phyloP scores from a whole-genome alignment of 2,113 vertebrate species.

The Hemicordylus capensis region DNA sequence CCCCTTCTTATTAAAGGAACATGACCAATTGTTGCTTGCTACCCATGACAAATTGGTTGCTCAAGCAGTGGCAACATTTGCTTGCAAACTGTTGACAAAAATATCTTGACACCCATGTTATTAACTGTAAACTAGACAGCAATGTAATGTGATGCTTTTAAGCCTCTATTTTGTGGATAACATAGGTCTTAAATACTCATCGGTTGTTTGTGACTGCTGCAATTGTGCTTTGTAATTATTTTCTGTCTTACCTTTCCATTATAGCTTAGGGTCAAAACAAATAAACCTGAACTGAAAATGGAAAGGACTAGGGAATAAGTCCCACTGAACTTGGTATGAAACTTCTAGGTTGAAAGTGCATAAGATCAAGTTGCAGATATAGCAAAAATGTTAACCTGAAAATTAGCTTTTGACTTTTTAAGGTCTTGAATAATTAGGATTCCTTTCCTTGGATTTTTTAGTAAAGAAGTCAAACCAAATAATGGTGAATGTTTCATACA shows the following conservation, averaged over 20 bases:
- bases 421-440: neutral
- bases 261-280: neutral
- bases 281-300: neutral
- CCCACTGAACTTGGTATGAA: neutral
- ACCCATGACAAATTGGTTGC: neutral
- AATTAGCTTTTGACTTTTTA: neutral
- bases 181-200: neutral
- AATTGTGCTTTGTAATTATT: neutral
- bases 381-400: neutral
- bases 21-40: neutral
- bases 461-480: neutral
- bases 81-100: neutral
- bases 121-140: neutral
- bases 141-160: neutral
- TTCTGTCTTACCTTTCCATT: neutral
- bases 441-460: neutral
- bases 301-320: neutral
- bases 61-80: neutral
- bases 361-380: too few species aligned
- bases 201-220: neutral
- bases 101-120: neutral
- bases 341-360: neutral
- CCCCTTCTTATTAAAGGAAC: neutral
- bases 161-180: neutral
- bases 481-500: neutral